phyloP scores from a whole-genome alignment of 2,113 vertebrate genomes.

The Pseudois nayaur region DNA sequence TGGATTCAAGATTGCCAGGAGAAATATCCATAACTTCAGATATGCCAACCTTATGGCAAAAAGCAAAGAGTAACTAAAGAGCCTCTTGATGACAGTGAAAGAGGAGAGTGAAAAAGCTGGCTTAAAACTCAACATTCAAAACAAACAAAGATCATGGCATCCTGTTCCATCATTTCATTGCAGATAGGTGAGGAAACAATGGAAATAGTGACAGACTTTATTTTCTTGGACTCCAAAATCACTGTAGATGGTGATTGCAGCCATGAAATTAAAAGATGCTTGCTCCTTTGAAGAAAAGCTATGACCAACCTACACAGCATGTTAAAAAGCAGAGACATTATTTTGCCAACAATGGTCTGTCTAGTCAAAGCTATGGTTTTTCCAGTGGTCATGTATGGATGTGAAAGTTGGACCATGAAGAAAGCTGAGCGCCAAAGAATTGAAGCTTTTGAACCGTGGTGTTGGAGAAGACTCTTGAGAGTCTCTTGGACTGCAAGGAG shows the following conservation, averaged over 20 bases:
- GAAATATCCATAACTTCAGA: background rate
- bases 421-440: accelerated
- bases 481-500: background rate
- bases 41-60: background rate
- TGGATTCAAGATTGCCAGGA: background rate
- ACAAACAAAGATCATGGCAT: background rate
- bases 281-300: background rate
- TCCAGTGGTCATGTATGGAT: background rate
- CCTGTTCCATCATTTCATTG: background rate
- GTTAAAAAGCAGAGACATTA: background rate
- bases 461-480: background rate
- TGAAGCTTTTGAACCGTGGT: background rate
- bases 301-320: background rate
- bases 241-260: background rate
- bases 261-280: background rate
- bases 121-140: background rate
- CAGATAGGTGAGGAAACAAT: background rate
- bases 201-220: background rate
- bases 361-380: background rate
- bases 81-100: background rate
- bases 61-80: background rate
- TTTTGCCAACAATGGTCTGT: background rate
- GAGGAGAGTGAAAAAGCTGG: background rate
- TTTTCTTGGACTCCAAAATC: background rate
- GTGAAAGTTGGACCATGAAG: background rate